A percentile compares a stretch with the other conserved stretches of the same genome.
These are phyloP conservation scores for Conchocele bisecta DNA, from an alignment of 2,888 invertebrate species.

Conservation along the genomic window DNA sequence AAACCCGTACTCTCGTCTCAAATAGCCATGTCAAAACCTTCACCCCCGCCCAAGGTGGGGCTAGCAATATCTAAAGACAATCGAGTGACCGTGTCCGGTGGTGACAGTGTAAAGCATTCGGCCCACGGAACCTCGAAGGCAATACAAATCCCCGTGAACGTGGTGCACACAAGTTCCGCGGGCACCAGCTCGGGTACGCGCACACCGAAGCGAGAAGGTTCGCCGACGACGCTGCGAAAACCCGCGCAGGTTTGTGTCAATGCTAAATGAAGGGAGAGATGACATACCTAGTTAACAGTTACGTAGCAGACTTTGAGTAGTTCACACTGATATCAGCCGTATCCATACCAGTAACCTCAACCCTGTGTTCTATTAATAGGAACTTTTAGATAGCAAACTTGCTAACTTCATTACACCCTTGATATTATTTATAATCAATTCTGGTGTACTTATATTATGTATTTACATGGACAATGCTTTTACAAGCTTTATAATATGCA, in stretches of 20 bases:
- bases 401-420: too few species aligned
- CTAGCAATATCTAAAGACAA: slow-evolving; percentile 70
- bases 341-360: too few species aligned
- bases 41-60: slow-evolving; percentile 72
- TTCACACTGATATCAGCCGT: too few species aligned
- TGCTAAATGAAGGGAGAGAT: slow-evolving; percentile 73
- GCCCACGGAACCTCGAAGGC: slow-evolving; percentile 47
- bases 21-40: slow-evolving; percentile 61
- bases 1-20: slow-evolving; percentile 76
- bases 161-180: slow-evolving; percentile 64
- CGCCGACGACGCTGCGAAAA: slow-evolving; percentile 74
- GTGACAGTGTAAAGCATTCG: slow-evolving; percentile 29
- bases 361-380: too few species aligned
- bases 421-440: too few species aligned
- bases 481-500: too few species aligned
- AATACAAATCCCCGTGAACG: slow-evolving; percentile 77
- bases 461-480: too few species aligned
- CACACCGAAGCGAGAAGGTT: slow-evolving; percentile 68
- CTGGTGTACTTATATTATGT: too few species aligned
- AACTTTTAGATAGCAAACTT: too few species aligned
- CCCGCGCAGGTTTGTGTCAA: slow-evolving; percentile 79
- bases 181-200: slow-evolving; percentile 55
- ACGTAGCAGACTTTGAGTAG: too few species aligned
- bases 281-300: not conserved
- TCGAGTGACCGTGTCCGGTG: slow-evolving; percentile 57